Conservation (phyloP, 1,140 invertebrate genomes). For the Anthonomus grandis region DNA sequence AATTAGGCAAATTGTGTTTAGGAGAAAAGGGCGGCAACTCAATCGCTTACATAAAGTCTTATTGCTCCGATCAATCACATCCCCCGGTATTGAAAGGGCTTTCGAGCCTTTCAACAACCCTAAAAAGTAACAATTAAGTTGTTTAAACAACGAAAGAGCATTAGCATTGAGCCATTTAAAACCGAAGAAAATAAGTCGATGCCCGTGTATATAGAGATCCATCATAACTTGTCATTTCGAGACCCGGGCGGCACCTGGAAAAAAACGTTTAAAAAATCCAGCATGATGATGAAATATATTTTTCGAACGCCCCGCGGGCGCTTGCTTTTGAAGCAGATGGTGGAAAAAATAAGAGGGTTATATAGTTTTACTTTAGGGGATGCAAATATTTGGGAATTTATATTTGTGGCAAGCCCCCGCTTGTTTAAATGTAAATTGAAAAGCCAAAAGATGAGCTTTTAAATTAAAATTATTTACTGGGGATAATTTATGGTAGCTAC, state of each 20-base stretch:
- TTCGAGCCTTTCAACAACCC: slow-evolving; percentile 6
- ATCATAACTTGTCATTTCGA: slow-evolving; percentile 26
- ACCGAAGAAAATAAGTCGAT: slow-evolving; percentile 8
- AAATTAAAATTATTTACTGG: no score
- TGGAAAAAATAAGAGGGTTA: neutral
- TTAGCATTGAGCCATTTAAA: slow-evolving; percentile 31
- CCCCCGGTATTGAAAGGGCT: slow-evolving; percentile 12
- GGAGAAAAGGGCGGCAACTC: slow-evolving; percentile 26
- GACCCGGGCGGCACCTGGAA: slow-evolving; percentile 20
- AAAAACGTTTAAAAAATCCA: slow-evolving; percentile 15
- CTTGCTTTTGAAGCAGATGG: slow-evolving; percentile 13
- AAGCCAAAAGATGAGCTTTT: no score
- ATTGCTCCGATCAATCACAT: slow-evolving; percentile 23
- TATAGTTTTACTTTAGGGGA: neutral
- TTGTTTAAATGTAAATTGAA: no score
- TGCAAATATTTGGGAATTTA: slow-evolving; percentile 18
- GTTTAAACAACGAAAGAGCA: slow-evolving; percentile 40
- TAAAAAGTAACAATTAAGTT: slow-evolving; percentile 37
- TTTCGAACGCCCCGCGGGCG: slow-evolving; percentile 7
- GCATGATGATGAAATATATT: slow-evolving; percentile 6
- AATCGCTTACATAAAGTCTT: slow-evolving; percentile 28
- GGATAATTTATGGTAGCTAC: no score
- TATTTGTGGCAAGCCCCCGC: no score
- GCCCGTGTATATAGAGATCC: no score
- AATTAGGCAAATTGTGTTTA: slow-evolving; percentile 27